Evolutionary conservation across 2,888 invertebrate species (phyloP).

Genomic region (Drosophila lutescens): DNA sequence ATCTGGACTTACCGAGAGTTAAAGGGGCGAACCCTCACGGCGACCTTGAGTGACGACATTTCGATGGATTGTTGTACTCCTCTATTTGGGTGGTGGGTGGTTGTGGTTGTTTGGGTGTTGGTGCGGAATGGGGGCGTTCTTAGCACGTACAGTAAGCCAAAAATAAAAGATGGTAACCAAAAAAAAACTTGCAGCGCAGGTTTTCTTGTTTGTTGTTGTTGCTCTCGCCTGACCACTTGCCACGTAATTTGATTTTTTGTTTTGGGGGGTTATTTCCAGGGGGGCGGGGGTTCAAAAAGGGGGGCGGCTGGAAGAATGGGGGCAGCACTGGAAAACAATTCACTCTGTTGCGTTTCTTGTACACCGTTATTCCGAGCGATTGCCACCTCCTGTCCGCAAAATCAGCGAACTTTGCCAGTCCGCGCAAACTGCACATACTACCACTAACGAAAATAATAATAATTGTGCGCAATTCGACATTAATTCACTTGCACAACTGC

Average conservation of each 20-base stretch:
- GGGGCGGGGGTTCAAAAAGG: not conserved
- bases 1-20: constrained; percentile 89
- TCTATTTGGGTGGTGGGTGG: constrained; percentile 20
- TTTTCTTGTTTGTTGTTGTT: constrained; percentile 9
- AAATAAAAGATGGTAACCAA: constrained; percentile 5
- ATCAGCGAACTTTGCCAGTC: constrained; percentile 32
- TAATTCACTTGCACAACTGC: constrained; percentile 60
- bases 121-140: constrained; percentile 12
- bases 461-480: constrained; percentile 57
- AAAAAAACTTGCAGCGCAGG: constrained; percentile 21
- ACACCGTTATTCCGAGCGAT: constrained; percentile 48
- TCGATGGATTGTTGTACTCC: constrained; percentile 55
- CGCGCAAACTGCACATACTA: constrained; percentile 54
- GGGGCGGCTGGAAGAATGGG: not conserved
- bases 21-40: constrained; percentile 95
- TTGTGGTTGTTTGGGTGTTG: not conserved
- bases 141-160: constrained; percentile 30
- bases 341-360: constrained; percentile 50
- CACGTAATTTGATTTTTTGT: constrained; percentile 34
- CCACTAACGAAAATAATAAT: constrained; percentile 38
- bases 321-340: constrained; percentile 29
- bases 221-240: constrained; percentile 37
- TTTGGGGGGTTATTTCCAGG: constrained; percentile 5
- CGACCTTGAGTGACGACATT: constrained; percentile 97
- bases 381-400: constrained; percentile 36